Evolutionary conservation across 2,113 vertebrate genomes (phyloP).

Genomic region (Hyla sarda): DNA sequence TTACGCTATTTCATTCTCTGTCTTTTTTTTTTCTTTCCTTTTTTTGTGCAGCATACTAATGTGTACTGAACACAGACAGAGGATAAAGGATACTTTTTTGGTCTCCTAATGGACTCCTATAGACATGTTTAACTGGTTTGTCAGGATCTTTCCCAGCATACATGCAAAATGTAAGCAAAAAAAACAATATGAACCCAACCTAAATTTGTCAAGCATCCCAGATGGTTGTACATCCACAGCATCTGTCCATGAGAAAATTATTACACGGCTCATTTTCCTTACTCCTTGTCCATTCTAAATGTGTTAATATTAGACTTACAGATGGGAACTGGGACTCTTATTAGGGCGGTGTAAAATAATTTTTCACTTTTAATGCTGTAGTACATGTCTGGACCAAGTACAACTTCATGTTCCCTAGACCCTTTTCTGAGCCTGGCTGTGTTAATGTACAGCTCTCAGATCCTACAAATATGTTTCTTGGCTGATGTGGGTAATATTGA

Average conservation of each 20-base stretch:
- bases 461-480: constrained; percentile 56
- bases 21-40: too few relatives aligned
- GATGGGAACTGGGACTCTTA: constrained; percentile 5
- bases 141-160: too few relatives aligned
- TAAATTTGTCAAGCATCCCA: background rate
- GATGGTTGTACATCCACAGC: background rate
- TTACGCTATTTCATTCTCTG: too few relatives aligned
- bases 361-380: constrained; percentile 27
- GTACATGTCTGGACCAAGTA: constrained; percentile 40
- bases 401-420: constrained; percentile 28
- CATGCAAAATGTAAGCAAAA: too few relatives aligned
- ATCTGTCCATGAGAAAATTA: background rate
- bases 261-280: background rate
- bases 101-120: too few relatives aligned
- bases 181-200: too few relatives aligned
- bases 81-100: too few relatives aligned
- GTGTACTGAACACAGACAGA: too few relatives aligned
- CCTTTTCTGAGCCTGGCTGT: constrained; percentile 38
- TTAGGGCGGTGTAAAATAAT: constrained; percentile 40
- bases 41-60: too few relatives aligned
- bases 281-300: background rate
- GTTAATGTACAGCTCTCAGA: constrained; percentile 45
- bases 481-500: constrained; percentile 36
- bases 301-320: constrained; percentile 17
- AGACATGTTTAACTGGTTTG: too few relatives aligned